These are phyloP conservation scores for Thryonomys swinderianus DNA, from an alignment of 2,113 vertebrate genomes.

Conservation along the genomic window DNA sequence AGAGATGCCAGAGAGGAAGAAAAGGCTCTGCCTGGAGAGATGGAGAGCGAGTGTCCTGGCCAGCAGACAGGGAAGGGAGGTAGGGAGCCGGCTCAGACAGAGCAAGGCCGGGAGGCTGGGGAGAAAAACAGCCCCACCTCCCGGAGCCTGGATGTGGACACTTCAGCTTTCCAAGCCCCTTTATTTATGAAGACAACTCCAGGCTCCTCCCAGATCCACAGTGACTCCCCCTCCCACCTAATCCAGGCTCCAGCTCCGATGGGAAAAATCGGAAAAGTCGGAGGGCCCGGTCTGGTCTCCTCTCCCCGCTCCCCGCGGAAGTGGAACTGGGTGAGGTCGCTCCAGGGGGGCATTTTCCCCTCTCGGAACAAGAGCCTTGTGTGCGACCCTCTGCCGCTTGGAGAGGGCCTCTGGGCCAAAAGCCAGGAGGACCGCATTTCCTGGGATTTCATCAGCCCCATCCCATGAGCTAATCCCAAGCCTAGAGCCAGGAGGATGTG, in stretches of 20 bases:
- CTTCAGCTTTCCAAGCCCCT: conserved; percentile 13
- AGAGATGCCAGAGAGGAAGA: conserved; percentile 1
- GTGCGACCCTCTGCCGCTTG: conserved; percentile 71
- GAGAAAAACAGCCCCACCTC: not conserved
- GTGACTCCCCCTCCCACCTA: conserved; percentile 46
- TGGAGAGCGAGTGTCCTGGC: not conserved
- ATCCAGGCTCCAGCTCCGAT: not conserved
- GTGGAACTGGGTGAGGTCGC: not conserved
- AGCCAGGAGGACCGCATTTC: conserved; percentile 78
- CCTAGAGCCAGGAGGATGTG: conserved; percentile 78
- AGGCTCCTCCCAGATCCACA: conserved; percentile 70
- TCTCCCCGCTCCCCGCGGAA: conserved; percentile 31
- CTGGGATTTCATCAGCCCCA: conserved; percentile 84
- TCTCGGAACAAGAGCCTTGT: conserved; percentile 63
- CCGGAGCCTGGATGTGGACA: not conserved
- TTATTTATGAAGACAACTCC: conserved; percentile 44
- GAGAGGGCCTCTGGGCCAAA: conserved; percentile 75
- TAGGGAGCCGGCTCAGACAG: not conserved
- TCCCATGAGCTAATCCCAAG: conserved; percentile 82
- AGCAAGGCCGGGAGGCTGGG: not conserved
- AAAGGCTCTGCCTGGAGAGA: not conserved
- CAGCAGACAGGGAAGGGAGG: not conserved
- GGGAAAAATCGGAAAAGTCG: not conserved
- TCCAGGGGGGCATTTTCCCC: conserved; percentile 1
- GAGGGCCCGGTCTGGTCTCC: conserved; percentile 2